phyloP scores from a whole-genome alignment of 2,113 vertebrate genomes.

The Ifrita kowaldi region DNA sequence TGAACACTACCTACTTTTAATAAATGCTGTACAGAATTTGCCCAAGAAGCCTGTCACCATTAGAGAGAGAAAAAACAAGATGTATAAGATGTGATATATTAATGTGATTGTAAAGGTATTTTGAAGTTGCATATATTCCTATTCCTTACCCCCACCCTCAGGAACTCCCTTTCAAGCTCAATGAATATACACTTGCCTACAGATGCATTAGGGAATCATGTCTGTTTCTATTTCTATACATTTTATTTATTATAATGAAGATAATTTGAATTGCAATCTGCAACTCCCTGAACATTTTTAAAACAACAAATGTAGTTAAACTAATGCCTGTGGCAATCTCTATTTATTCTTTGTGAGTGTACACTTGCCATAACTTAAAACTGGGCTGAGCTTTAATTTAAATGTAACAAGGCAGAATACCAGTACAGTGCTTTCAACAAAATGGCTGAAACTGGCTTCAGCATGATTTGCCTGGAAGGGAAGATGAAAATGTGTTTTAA shows the following conservation, averaged over 20 bases:
- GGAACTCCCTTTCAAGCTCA: background rate
- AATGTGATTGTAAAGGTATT: background rate
- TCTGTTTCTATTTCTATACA: slow-evolving; percentile 17
- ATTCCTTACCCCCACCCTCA: background rate
- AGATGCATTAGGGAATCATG: background rate
- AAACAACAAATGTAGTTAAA: slow-evolving; percentile 58
- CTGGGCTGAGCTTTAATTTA: slow-evolving; percentile 54
- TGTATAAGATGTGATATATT: background rate
- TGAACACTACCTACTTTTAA: background rate
- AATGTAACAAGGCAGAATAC: slow-evolving; percentile 67
- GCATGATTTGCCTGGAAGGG: slow-evolving; percentile 64
- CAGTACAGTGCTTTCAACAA: slow-evolving; percentile 62
- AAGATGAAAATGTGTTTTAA: slow-evolving; percentile 59
- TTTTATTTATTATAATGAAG: slow-evolving; percentile 57
- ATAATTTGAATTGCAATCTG: slow-evolving; percentile 59
- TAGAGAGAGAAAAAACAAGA: background rate
- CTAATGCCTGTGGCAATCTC: slow-evolving; percentile 49
- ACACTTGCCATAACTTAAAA: slow-evolving; percentile 45
- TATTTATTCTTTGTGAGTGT: slow-evolving; percentile 30
- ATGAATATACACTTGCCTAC: background rate
- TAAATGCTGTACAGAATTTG: background rate
- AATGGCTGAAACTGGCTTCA: slow-evolving; percentile 65
- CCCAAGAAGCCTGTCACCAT: background rate
- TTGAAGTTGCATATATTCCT: background rate
- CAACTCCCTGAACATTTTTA: slow-evolving; percentile 45